Evolutionary conservation across 2,888 invertebrate genomes (phyloP), one percentile per base, ranked within the genome.

Genomic region (Acanthosepion lycidas): DNA sequence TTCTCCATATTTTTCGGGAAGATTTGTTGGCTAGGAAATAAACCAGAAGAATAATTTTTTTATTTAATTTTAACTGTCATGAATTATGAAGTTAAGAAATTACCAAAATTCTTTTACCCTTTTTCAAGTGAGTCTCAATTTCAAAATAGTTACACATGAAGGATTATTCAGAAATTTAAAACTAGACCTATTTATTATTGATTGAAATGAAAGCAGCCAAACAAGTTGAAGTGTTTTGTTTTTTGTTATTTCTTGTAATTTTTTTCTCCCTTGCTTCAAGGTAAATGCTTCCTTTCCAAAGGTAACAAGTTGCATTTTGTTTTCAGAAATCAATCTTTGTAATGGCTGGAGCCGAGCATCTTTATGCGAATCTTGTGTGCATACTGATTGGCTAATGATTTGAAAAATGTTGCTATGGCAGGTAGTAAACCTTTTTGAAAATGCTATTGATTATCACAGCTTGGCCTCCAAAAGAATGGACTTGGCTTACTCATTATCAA

Each of bases 341-440:
- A 78, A 78, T 78, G n/a, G 78, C 78, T 33, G 78, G 78, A 78
- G 78, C 78, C 33, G n/a, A 78, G n/a, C n/a, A 78, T 78, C 78
- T 78, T 78, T 78, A 78, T 78, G 78, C 15, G 78, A 78, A n/a
- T 78, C 78, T 78, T 78, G 78, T 78, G 78, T 78, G 78, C 78
- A 78, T 78, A 78, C 78, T 78, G 78, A 78, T 78, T 33, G n/a
- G n/a, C 78, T 78, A 78, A 78, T 78, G 78, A 78, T 78, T 78
- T n/a, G 78, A 78, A 33, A 78, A 78, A 78, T 33, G 78, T 78
- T 78, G 33, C n/a, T 78, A 33, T 23, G n/a, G n/a, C 33, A 78
- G 78, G 78, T 78, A 33, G 33, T 78, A 78, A 78, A 78, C 33
- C 78, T 78, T 78, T 78, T 33, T 33, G 78, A 78, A 78, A 42